Evolutionary conservation across 2,888 invertebrate species (phyloP).

Genomic region (Halictus quadricinctus): DNA sequence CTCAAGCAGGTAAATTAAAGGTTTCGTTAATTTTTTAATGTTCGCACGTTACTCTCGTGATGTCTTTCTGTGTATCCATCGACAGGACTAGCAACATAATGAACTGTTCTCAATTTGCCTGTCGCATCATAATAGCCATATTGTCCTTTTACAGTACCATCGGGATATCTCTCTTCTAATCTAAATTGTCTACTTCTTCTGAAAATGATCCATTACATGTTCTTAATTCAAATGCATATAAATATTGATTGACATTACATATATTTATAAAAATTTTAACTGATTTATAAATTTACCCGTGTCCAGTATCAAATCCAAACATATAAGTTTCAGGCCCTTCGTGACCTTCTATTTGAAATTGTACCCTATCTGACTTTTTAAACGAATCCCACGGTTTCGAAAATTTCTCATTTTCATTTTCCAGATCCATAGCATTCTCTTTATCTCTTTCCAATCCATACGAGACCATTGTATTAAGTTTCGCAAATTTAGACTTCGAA

Average conservation of each 20-base stretch:
- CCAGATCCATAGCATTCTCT: neutral
- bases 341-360: conserved; percentile 92
- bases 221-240: neutral
- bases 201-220: neutral
- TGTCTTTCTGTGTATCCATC: conserved; percentile 86
- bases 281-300: conserved; percentile 85
- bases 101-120: conserved; percentile 90
- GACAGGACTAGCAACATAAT: conserved; percentile 89
- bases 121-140: conserved; percentile 91
- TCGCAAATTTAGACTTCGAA: neutral
- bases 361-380: conserved; percentile 84
- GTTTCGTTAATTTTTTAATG: conserved; percentile 17
- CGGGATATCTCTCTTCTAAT: conserved; percentile 89
- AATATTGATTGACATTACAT: too few relatives aligned
- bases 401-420: conserved; percentile 14
- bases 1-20: neutral
- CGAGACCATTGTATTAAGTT: neutral
- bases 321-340: conserved; percentile 92
- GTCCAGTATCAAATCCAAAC: conserved; percentile 93
- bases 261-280: neutral
- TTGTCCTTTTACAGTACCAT: conserved; percentile 90
- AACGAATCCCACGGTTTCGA: conserved; percentile 58
- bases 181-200: conserved; percentile 92
- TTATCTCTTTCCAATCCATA: neutral
- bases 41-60: conserved; percentile 68